Base-by-base conservation (phyloP, 2,797 vertebrate species). In the Kryptolebias ocellatus region DNA sequence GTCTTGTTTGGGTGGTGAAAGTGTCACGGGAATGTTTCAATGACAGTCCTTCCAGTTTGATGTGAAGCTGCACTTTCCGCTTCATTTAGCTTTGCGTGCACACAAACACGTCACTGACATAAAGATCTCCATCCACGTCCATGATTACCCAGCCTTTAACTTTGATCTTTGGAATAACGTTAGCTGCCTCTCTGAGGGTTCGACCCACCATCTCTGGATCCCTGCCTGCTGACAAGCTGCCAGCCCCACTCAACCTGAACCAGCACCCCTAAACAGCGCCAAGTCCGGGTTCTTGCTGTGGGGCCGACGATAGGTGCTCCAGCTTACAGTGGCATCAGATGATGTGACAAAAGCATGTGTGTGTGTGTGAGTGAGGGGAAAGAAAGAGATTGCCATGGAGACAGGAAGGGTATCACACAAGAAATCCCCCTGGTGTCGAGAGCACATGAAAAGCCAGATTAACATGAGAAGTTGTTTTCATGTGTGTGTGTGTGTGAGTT, bases 171-270 rank as follows among this genome's bases (percentile, higher is more conserved):
- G 55, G 54, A 44, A 16, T 7, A 42, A 49, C 68, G 67, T 69
- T 77, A 67, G 68, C 60, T 73, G 64, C 70, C 62, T 42, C 45
- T 80, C 63, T 64, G 37, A 46, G 50, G 49, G 51, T 67, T 67
- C 76, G 69, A 80, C 89, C 80, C 72, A 78, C 79, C 64, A 76
- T 53, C 76, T 60, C 60, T 53, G 50, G 55, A 27, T 72, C 29
- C 31, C 66, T 7, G 3, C 53, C 64, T 7, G 37, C 77, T 49
- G 58, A 76, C 74, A 83, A 68, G 67, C 79, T 83, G 83, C 72
- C 58, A 20, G 31, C 62, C 80, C 71, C 68, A 59, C 65, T 90
- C 83, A 75, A 72, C 78, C 80, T 76, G 72, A 85, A 86, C 84
- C 58, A 72, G 78, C 79, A 78, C 9, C 60, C 47, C 57, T 64